Conservation (phyloP, 35 echinoderm and acorn worm genomes). For the Ophiothrix spiculata region DNA sequence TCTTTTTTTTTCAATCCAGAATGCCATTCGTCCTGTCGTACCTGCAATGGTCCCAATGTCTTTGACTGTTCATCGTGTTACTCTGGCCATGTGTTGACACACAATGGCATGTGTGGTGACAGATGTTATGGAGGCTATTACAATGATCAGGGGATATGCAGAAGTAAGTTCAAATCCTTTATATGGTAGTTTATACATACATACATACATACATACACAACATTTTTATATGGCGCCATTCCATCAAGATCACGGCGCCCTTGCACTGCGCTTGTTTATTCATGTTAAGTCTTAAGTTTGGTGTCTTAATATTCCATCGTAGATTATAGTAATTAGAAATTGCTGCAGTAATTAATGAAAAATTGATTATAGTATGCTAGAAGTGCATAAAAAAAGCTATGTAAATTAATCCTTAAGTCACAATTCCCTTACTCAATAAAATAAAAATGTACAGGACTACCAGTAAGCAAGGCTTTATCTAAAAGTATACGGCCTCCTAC, state of each 20-base stretch:
- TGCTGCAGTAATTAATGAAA: neutral
- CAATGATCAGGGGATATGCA: conserved; percentile 83
- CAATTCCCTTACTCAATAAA: too few species aligned
- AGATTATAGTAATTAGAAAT: conserved; percentile 77
- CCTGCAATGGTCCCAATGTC: conserved; percentile 57
- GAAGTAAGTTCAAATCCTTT: conserved; percentile 69
- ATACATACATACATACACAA: too few species aligned
- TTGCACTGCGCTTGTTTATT: conserved; percentile 59
- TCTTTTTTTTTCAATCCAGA: conserved; percentile 42
- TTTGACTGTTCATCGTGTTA: conserved; percentile 82
- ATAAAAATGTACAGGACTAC: too few species aligned
- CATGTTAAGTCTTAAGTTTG: conserved; percentile 60
- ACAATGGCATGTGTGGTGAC: conserved; percentile 66
- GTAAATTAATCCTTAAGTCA: too few species aligned
- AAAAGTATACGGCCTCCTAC: too few species aligned
- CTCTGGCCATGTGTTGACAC: conserved; percentile 62
- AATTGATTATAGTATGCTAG: neutral
- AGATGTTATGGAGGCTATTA: conserved; percentile 83
- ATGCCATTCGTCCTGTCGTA: conserved; percentile 73
- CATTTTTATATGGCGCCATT: too few species aligned
- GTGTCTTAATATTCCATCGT: conserved; percentile 58
- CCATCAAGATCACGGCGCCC: too few species aligned
- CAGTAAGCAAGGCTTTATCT: too few species aligned
- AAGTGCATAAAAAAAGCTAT: too few species aligned
- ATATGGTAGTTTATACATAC: conserved; percentile 66